phyloP scores from a whole-genome alignment of 1,140 invertebrate species.

The Drosophila littoralis region DNA sequence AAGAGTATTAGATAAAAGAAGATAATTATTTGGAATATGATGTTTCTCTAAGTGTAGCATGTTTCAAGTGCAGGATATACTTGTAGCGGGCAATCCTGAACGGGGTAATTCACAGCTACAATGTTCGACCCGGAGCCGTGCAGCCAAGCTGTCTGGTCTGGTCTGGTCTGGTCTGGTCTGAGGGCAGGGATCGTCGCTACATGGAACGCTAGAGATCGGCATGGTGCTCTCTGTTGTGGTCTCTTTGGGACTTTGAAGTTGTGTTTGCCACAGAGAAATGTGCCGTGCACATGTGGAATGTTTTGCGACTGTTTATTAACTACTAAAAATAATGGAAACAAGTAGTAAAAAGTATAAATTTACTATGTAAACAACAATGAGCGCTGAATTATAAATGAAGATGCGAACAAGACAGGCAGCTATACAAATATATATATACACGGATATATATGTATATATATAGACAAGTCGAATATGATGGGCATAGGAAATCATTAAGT shows the following conservation, averaged over 20 bases:
- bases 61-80: slow-evolving; percentile 47
- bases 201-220: neutral
- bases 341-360: slow-evolving; percentile 83
- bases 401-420: slow-evolving; percentile 22
- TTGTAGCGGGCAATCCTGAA: slow-evolving; percentile 33
- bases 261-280: slow-evolving; percentile 42
- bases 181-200: neutral
- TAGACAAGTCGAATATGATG: slow-evolving; percentile 9
- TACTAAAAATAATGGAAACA: slow-evolving; percentile 82
- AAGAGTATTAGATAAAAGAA: no score
- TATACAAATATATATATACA: slow-evolving; percentile 20
- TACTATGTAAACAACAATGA: slow-evolving; percentile 77
- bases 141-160: slow-evolving; percentile 71
- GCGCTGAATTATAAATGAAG: slow-evolving; percentile 73
- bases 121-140: slow-evolving; percentile 46
- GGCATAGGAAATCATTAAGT: slow-evolving; percentile 75
- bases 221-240: slow-evolving; percentile 28
- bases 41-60: slow-evolving; percentile 1
- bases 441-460: slow-evolving; percentile 17
- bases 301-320: slow-evolving; percentile 71
- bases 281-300: slow-evolving; percentile 59
- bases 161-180: neutral
- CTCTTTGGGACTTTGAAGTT: slow-evolving; percentile 66
- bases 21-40: neutral
- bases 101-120: slow-evolving; percentile 28